These are phyloP conservation scores for Presbytis comata DNA, from an alignment of 2,797 vertebrate species.

Conservation along the genomic window DNA sequence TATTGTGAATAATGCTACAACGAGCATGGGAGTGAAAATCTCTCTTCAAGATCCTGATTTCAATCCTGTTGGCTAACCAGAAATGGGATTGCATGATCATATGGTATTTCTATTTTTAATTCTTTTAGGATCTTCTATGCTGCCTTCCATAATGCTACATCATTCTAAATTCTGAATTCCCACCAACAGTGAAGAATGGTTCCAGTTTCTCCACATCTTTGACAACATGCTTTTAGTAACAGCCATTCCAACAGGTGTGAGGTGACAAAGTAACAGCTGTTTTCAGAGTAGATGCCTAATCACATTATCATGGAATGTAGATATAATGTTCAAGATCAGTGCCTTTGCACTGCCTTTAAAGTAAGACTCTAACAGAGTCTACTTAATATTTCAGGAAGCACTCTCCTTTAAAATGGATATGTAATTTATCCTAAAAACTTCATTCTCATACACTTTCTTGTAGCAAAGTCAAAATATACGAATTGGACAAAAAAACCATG, in stretches of 20 bases:
- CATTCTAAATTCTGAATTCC: not conserved
- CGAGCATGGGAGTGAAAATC: not conserved
- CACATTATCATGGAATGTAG: not conserved
- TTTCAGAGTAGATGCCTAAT: not conserved
- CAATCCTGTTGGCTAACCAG: not conserved
- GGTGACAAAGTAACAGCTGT: not conserved
- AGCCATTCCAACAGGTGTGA: not conserved
- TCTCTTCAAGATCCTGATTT: not conserved
- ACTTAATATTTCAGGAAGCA: not conserved
- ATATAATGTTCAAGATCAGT: not conserved
- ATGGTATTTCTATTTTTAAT: not conserved
- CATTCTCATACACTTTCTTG: not conserved
- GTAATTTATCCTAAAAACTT: slow-evolving; percentile 17
- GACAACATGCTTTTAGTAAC: not conserved
- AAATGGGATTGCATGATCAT: not conserved
- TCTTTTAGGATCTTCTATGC: not conserved
- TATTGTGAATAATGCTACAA: not conserved
- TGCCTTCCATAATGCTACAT: not conserved
- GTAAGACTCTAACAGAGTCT: not conserved
- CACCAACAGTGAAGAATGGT: not conserved
- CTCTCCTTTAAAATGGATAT: not conserved
- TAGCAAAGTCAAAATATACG: slow-evolving; percentile 17
- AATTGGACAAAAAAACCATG: slow-evolving; percentile 16
- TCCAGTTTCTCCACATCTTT: not conserved
- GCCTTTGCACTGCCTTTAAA: not conserved